Percentiles rank a stretch among this genome's conserved stretches.
These are phyloP conservation scores for Uropsilus gracilis DNA, from an alignment of 2,113 vertebrate species.

Conservation along the genomic window DNA sequence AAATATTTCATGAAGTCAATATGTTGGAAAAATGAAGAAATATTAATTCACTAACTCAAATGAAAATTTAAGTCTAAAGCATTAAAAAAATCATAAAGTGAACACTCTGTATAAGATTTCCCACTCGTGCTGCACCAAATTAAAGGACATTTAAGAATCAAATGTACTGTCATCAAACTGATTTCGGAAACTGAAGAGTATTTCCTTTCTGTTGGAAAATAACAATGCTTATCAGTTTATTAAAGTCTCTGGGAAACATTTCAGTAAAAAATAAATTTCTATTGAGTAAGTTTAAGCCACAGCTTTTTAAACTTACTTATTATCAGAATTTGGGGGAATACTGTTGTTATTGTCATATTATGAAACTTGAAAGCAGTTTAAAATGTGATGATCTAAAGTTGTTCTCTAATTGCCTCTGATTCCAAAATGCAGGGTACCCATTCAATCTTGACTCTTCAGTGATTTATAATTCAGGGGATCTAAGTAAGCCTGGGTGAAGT, in stretches of 20 bases:
- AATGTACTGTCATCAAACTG: background rate
- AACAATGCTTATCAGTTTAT: background rate
- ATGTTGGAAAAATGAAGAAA: background rate
- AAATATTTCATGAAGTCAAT: background rate
- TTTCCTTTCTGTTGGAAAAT: background rate
- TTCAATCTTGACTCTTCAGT: background rate
- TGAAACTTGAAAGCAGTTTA: background rate
- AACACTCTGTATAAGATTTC: background rate
- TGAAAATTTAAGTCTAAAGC: conserved; percentile 17
- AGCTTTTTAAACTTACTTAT: background rate
- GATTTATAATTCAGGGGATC: background rate
- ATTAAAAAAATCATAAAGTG: background rate
- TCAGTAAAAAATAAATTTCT: background rate
- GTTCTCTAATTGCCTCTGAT: background rate
- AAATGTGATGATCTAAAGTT: background rate
- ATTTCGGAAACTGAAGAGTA: background rate
- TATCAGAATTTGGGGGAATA: background rate
- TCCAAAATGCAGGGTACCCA: background rate
- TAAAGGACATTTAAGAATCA: background rate
- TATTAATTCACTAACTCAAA: background rate
- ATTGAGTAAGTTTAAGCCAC: background rate
- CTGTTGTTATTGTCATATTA: background rate
- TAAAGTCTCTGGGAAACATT: background rate
- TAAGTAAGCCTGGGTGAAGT: background rate
- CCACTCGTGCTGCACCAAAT: background rate